A percentile compares a stretch with the other conserved stretches of the same genome.
Evolutionary conservation across 92 coral and sea anemone genomes (phyloP).

Genomic region (Siderastrea radians): DNA sequence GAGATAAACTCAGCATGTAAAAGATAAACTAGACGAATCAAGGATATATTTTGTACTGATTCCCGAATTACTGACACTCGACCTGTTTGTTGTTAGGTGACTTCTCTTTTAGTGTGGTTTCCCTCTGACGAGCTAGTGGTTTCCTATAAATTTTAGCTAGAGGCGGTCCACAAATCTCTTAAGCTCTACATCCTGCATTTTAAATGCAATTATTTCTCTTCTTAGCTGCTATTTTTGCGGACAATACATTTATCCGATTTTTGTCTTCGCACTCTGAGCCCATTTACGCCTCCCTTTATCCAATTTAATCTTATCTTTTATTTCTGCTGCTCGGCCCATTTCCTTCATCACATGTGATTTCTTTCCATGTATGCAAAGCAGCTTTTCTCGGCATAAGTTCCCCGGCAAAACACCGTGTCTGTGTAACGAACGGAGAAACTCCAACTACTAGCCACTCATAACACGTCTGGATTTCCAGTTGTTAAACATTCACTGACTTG

Average conservation of each 20-base stretch:
- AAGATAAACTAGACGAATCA: too few relatives aligned
- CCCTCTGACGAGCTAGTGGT: not conserved
- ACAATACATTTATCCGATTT: not conserved
- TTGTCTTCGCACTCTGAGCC: not conserved
- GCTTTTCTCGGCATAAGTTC: not conserved
- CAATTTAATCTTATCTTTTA: constrained; percentile 1
- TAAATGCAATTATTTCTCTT: constrained; percentile 38
- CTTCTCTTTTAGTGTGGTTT: not conserved
- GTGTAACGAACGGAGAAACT: too few relatives aligned
- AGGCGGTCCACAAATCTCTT: constrained; percentile 22
- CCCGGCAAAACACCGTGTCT: not conserved
- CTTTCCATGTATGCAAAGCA: not conserved
- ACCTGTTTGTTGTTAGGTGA: not conserved
- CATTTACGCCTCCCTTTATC: not conserved
- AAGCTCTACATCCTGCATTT: constrained; percentile 43
- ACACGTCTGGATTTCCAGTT: too few relatives aligned
- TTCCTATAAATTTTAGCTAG: constrained; percentile 7
- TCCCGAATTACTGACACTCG: not conserved
- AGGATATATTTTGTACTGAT: too few relatives aligned
- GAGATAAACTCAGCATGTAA: too few relatives aligned
- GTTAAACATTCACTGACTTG: too few relatives aligned
- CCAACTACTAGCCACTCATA: too few relatives aligned
- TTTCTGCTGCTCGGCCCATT: not conserved
- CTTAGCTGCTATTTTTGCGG: not conserved
- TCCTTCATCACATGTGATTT: not conserved